phyloP scores from a whole-genome alignment of 30 jellyfish, hydroid and myxozoan genomes.

The Cassiopea andromeda region DNA sequence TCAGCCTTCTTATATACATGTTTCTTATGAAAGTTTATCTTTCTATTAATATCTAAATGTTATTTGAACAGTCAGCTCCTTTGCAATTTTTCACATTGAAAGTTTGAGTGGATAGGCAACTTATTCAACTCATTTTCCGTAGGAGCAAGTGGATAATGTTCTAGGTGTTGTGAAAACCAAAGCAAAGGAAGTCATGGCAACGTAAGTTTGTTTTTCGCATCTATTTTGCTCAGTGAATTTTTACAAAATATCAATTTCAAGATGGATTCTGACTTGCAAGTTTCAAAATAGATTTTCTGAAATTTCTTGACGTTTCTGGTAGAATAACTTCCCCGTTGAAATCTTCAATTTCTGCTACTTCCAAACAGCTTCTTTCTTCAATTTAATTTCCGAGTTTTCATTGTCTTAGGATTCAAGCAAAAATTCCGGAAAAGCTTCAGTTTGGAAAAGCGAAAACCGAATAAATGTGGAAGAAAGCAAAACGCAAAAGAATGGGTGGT shows the following conservation, averaged over 20 bases:
- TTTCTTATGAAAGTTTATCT: too few relatives aligned
- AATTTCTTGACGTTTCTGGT: background rate
- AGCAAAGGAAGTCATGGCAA: conserved; percentile 18
- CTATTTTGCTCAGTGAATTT: too few relatives aligned
- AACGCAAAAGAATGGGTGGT: background rate
- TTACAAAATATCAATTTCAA: too few relatives aligned
- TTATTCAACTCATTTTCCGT: background rate
- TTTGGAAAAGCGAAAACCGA: conserved; percentile 59
- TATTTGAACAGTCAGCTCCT: too few relatives aligned
- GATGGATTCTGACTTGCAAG: too few relatives aligned
- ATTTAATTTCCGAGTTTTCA: background rate
- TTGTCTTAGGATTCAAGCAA: conserved; percentile 46
- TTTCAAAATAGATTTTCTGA: too few relatives aligned
- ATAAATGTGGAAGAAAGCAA: conserved; percentile 10
- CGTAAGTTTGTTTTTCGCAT: conserved; percentile 26
- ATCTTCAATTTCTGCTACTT: background rate
- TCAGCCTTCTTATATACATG: too few relatives aligned
- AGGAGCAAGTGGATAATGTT: conserved; percentile 67
- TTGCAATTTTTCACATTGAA: too few relatives aligned
- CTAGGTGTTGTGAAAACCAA: conserved; percentile 36
- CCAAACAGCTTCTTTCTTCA: background rate
- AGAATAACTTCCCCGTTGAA: background rate
- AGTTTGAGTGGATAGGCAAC: too few relatives aligned
- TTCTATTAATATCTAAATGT: too few relatives aligned
- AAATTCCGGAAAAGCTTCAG: conserved; percentile 73